Conservation (phyloP, 2,888 invertebrate species). For the Plagodis dolabraria region DNA sequence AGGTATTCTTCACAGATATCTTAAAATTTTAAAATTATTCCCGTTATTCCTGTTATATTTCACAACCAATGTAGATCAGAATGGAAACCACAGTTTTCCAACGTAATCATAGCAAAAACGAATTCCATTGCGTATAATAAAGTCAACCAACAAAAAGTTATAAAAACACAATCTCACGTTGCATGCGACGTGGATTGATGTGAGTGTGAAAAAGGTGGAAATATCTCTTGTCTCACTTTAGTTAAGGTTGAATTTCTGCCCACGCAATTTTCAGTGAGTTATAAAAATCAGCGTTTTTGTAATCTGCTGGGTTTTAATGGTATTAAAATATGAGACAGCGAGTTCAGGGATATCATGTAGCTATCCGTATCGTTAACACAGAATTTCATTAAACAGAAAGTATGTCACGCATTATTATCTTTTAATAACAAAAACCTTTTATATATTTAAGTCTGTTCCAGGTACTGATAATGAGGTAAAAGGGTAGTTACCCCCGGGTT, state of each 20-base stretch:
- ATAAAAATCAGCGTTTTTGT: conserved; percentile 39
- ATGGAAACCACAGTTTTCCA: conserved; percentile 16
- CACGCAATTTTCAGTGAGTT: conserved; percentile 38
- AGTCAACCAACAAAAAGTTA: conserved; percentile 39
- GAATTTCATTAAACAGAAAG: conserved; percentile 24
- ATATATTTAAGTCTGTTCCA: conserved; percentile 1
- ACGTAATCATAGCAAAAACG: conserved; percentile 33
- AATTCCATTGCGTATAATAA: conserved; percentile 41
- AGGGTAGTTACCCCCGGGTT: neutral
- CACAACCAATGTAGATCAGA: conserved; percentile 15
- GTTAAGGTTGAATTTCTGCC: conserved; percentile 21
- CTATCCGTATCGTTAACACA: conserved; percentile 21
- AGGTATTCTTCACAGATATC: no score
- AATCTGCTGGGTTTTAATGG: conserved; percentile 40
- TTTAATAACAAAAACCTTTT: conserved; percentile 19
- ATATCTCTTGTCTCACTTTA: conserved; percentile 31
- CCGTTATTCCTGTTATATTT: conserved; percentile 7
- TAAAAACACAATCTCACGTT: conserved; percentile 40
- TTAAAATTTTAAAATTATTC: no score
- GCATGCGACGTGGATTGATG: conserved; percentile 62
- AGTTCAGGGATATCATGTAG: conserved; percentile 23
- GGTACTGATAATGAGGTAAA: conserved; percentile 1
- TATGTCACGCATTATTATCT: conserved; percentile 21
- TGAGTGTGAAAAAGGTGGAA: conserved; percentile 34
- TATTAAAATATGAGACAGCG: conserved; percentile 43